These are phyloP conservation scores for Polyodon spathula DNA, from an alignment of 2,113 vertebrate genomes.

Conservation along the genomic window DNA sequence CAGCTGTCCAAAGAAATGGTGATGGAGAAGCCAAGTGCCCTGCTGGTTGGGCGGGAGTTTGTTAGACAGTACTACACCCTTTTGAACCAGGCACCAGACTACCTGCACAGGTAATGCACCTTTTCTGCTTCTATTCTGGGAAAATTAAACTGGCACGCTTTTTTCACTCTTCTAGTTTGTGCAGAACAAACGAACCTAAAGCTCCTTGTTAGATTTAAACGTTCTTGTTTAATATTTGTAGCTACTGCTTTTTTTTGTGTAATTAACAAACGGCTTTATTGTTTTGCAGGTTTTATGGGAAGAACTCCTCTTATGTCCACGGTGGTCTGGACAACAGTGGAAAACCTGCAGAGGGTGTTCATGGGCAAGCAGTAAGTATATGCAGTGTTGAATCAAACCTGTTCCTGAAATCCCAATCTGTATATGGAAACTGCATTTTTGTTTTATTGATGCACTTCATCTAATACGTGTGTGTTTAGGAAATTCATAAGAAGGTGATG, in stretches of 20 bases:
- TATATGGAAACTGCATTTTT: not conserved
- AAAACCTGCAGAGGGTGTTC: constrained; percentile 88
- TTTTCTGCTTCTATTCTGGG: no score
- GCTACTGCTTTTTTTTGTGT: no score
- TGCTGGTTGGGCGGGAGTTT: constrained; percentile 99
- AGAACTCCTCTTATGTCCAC: constrained; percentile 95
- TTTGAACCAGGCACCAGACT: constrained; percentile 94
- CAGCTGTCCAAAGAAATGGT: constrained; percentile 99
- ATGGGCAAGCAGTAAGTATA: constrained; percentile 83
- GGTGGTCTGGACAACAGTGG: constrained; percentile 88
- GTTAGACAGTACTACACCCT: constrained; percentile 98
- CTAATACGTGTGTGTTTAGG: constrained; percentile 33
- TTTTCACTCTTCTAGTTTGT: no score
- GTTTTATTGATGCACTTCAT: not conserved
- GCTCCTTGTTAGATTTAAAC: no score
- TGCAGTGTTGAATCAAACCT: not conserved
- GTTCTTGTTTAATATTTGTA: no score
- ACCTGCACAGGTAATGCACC: constrained; percentile 78
- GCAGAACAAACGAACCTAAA: no score
- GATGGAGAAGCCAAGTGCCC: constrained; percentile 99
- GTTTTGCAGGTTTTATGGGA: constrained; percentile 82
- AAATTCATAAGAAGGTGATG: constrained; percentile 94
- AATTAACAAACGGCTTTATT: not conserved
- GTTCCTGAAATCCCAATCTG: not conserved
- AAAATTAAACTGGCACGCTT: no score